Percentiles rank a stretch among this genome's conserved stretches.
phyloP scores from a whole-genome alignment of 2,888 invertebrate genomes.

The Macrosiphum euphorbiae region DNA sequence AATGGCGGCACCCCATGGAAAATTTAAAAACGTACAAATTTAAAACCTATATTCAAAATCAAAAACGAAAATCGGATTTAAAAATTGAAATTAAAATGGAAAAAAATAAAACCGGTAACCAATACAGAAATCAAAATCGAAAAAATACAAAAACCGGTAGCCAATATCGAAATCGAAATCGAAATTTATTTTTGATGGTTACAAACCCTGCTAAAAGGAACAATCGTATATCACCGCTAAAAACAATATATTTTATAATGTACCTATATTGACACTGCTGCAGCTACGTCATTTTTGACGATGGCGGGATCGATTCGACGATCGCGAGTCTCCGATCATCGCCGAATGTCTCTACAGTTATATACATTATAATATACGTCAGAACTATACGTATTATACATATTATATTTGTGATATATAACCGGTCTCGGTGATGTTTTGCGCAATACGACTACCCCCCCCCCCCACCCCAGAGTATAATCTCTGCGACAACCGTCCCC shows the following conservation, averaged over 20 bases:
- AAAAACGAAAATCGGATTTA: no score
- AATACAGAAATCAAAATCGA: no score
- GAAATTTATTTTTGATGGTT: no score
- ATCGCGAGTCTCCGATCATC: not conserved
- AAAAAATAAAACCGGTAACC: no score
- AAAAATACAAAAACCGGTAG: no score
- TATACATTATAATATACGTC: not conserved
- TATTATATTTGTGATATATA: not conserved
- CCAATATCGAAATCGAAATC: no score
- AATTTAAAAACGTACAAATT: no score
- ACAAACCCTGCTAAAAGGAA: no score
- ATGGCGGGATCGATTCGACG: not conserved
- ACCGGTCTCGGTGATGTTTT: not conserved
- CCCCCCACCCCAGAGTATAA: not conserved
- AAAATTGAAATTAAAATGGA: no score
- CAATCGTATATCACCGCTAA: no score
- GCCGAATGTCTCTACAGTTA: not conserved
- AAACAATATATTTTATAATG: not conserved
- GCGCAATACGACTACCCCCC: not conserved
- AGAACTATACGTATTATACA: not conserved
- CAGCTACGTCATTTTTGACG: not conserved
- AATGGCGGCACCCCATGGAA: no score
- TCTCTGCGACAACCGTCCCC: not conserved
- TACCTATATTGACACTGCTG: not conserved
- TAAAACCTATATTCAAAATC: no score